Base-by-base conservation (phyloP, 2,888 invertebrate species). In the Hypena proboscidalis region DNA sequence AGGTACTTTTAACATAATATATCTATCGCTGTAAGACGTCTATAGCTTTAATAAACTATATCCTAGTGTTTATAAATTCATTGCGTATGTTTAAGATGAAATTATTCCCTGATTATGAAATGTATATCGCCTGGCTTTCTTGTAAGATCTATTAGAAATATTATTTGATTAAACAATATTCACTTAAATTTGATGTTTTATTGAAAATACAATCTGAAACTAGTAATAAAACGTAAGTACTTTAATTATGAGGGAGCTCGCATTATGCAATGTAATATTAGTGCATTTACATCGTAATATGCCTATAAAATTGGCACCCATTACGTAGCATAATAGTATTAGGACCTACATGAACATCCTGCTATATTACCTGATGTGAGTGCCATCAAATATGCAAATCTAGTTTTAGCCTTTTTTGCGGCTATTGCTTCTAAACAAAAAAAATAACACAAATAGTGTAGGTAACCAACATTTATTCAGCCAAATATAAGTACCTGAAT, bases 141-240 rank as follows among this genome's bases (percentile, higher is more conserved):
- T 72, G 66, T 75, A 78, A 74, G 72, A 73, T 76, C 70, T 75
- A 71, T 72, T 83, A 79, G 74, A 74, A 73, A 70, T 77, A 72
- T 70, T 70, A 58, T 61, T 73, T 72, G 58, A 77, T 75, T 80
- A 82, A 80, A 83, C 54, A 51, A 76, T 69, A 70, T 58, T 48
- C 50, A 55, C 49, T 41, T 49, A 48, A n/a, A 8, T 30, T 36
- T 40, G 29, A 47, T 26, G 39, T 47, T 0, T 39, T 36, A 33
- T 31, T 47, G 30, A 23, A 33, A 27, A 3, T 17, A 7, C 10
- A 19, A 27, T 23, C n/a, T 20, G 7, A 31, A 14, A 2, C 9
- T 19, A 13, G 6, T 7, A 10, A 4, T 9, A 25, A 10, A 3
- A 25, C 10, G n/a, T n/a, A n/a, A n/a, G n/a, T n/a, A n/a, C n/a